A percentile compares a stretch with the other conserved stretches of the same genome.
Evolutionary conservation across 1,140 invertebrate species (phyloP).

Genomic region (Ptiloglossa arizonensis): DNA sequence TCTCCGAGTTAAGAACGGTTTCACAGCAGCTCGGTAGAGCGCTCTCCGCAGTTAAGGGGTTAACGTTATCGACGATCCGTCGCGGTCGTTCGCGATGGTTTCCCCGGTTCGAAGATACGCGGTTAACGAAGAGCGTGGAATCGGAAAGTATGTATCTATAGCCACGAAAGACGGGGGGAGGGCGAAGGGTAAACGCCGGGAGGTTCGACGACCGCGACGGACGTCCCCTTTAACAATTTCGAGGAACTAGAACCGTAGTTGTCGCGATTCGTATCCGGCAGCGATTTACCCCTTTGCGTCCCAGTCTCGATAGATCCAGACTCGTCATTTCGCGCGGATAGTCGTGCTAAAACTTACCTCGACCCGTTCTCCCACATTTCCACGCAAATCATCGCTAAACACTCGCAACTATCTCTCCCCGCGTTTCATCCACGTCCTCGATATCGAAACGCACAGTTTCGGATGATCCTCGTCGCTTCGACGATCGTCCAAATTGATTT

Average conservation of each 20-base stretch:
- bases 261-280: conserved; percentile 38
- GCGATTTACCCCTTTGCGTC: not conserved
- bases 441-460: not conserved
- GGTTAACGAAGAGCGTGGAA: not conserved
- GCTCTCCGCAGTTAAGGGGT: no score
- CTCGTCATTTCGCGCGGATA: conserved; percentile 13
- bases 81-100: no score
- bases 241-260: conserved; percentile 37
- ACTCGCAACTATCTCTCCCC: not conserved
- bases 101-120: no score
- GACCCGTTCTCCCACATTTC: not conserved
- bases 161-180: not conserved
- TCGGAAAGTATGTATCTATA: not conserved
- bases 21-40: no score
- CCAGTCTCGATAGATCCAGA: not conserved
- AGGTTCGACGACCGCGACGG: conserved; percentile 46
- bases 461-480: not conserved
- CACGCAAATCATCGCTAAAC: not conserved
- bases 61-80: no score
- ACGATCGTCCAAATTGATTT: conserved; percentile 27
- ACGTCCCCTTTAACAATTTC: conserved; percentile 38
- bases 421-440: not conserved
- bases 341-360: not conserved
- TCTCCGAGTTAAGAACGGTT: no score
- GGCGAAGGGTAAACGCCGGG: not conserved